Base-by-base conservation (phyloP, 1,140 invertebrate species). In the Dinoponera quadriceps region DNA sequence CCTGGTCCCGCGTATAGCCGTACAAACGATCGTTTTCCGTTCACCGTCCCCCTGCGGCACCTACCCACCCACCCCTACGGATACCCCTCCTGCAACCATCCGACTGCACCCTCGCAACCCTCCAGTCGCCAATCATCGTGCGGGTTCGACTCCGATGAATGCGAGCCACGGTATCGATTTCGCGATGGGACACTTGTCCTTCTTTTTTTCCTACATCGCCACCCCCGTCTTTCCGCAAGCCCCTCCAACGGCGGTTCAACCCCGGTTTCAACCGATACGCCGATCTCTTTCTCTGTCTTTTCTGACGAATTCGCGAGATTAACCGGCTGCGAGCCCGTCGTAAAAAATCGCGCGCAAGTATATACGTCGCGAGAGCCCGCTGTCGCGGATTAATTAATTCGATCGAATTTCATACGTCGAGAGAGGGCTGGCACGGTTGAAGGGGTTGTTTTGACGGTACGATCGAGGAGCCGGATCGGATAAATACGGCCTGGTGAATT, bases 121-220 rank as follows among this genome's bases (percentile, higher is more conserved):
- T 20, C 51, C 69, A 29, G 49, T 82, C 81, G 59, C 59, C 75
- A 80, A 80, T 54, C 38, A 60, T 80, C 66, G 66, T 49, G 74
- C 66, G 54, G 66, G 54, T 62, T 87, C 81, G 80, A 83, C 69
- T 86, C 33, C 72, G 81, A 86, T 78, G 80, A 87, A 87, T 71
- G 72, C 59, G 63, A 71, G 77, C 77, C 62, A 18, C 51, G 49
- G 14, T 75, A 85, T 86, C 85, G 85, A 86, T 86, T 85, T 82
- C 85, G n/a, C n/a, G 85, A 85, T 62, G 25, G 63, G 71, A 82
- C 84, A 82, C 78, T 85, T 74, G 83, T 82, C 55, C 27, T 49
- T 82, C 72, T 73, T 86, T 49, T 51, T 85, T 73, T 27, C 48
- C 51, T 82, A 55, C 71, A 51, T 44, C 69, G 25, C 62, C 33